phyloP scores from a whole-genome alignment of 2,797 vertebrate species.

The Gallinago solitaria region DNA sequence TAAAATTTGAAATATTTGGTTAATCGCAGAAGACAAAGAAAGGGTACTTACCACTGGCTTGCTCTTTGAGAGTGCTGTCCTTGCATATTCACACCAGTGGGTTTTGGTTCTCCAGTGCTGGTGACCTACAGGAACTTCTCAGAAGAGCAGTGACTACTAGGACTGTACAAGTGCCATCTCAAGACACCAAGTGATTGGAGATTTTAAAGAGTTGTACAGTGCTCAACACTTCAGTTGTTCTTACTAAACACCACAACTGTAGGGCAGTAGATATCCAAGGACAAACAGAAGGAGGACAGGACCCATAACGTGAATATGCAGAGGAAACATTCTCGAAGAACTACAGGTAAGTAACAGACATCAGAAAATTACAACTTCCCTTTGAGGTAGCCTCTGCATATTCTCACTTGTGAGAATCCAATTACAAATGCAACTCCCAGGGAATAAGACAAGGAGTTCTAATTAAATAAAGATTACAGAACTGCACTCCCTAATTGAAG shows the following conservation, averaged over 20 bases:
- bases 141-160: slow-evolving; percentile 40
- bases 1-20: neutral
- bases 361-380: slow-evolving; percentile 2
- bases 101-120: slow-evolving; percentile 56
- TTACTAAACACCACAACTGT: neutral
- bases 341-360: slow-evolving; percentile 29
- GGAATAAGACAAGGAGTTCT: slow-evolving; percentile 42
- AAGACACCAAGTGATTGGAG: neutral
- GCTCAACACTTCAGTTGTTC: neutral
- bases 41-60: neutral
- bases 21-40: neutral
- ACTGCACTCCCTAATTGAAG: slow-evolving; percentile 40
- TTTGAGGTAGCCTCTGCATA: slow-evolving; percentile 57
- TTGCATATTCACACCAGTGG: slow-evolving; percentile 68
- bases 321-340: slow-evolving; percentile 66
- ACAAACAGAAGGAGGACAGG: slow-evolving; percentile 27
- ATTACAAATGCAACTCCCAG: slow-evolving; percentile 52
- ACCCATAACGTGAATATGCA: slow-evolving; percentile 61
- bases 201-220: neutral
- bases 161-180: slow-evolving; percentile 22
- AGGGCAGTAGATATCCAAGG: neutral
- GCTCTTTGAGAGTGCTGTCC: slow-evolving; percentile 67
- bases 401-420: slow-evolving; percentile 66
- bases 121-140: slow-evolving; percentile 45
- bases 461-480: slow-evolving; percentile 65